These are phyloP conservation scores for Dasysyrphus albostriatus DNA, from an alignment of 2,888 invertebrate species.

Conservation along the genomic window DNA sequence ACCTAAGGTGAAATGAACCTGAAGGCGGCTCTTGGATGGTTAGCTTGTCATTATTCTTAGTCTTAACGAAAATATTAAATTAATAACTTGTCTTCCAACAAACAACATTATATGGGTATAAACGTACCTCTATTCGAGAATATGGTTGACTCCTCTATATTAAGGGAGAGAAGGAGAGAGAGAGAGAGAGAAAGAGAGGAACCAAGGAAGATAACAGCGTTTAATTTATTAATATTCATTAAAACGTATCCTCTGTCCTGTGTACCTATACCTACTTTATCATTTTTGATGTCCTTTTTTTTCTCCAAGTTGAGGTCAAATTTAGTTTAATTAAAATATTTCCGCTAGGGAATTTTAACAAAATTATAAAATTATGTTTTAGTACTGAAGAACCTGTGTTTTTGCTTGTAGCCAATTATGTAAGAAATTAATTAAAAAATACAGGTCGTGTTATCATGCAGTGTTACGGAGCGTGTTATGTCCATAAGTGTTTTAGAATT, in stretches of 20 bases:
- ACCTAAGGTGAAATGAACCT: conserved; percentile 45
- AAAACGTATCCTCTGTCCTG: conserved; percentile 39
- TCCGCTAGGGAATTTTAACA: neutral
- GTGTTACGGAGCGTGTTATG: too few species aligned
- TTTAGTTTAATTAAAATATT: conserved; percentile 16
- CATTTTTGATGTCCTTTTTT: conserved; percentile 1
- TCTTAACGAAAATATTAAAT: conserved; percentile 66
- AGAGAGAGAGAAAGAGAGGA: neutral
- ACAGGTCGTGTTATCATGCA: too few species aligned
- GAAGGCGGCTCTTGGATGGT: conserved; percentile 33
- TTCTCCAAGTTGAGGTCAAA: conserved; percentile 4
- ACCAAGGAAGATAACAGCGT: neutral
- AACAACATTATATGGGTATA: conserved; percentile 33
- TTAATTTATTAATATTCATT: conserved; percentile 69
- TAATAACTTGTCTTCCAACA: conserved; percentile 54
- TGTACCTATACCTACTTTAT: neutral
- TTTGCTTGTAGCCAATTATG: neutral
- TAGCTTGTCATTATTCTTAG: conserved; percentile 54
- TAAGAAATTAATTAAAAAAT: too few species aligned
- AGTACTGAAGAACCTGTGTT: neutral
- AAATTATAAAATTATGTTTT: neutral
- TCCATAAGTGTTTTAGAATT: too few species aligned
- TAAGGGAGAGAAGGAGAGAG: neutral
- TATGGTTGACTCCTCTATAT: neutral
- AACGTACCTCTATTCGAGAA: conserved; percentile 1